phyloP scores from a whole-genome alignment of 37 sponge, comb jelly and placozoan genomes.

The Haliclona indistincta region DNA sequence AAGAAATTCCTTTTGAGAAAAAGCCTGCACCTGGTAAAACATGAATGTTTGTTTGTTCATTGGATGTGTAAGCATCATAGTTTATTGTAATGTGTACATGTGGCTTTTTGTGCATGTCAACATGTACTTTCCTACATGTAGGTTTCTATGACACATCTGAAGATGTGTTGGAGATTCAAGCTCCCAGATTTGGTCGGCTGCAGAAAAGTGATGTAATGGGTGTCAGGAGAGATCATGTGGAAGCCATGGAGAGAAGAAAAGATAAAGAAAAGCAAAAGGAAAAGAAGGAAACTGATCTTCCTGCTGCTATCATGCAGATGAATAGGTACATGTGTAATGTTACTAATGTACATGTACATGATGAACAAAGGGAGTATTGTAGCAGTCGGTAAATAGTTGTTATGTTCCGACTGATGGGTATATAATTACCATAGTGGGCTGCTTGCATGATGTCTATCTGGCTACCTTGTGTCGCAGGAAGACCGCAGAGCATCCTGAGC shows the following conservation, averaged over 20 bases:
- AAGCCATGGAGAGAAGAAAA: constrained; percentile 78
- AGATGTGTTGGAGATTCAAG: constrained; percentile 44
- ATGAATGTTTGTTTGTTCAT: background rate
- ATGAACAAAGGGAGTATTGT: no score
- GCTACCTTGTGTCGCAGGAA: no score
- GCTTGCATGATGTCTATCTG: background rate
- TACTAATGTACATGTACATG: background rate
- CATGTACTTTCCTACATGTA: background rate
- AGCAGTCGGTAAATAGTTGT: no score
- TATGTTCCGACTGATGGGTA: no score
- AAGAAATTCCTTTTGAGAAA: constrained; percentile 98
- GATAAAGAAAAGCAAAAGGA: constrained; percentile 88
- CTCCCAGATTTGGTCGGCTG: constrained; percentile 69
- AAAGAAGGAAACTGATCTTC: constrained; percentile 82
- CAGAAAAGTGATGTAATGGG: constrained; percentile 84
- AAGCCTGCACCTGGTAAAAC: constrained; percentile 65
- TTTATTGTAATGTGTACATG: background rate
- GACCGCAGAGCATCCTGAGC: background rate
- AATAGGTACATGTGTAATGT: constrained; percentile 63
- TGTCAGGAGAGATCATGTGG: constrained; percentile 73
- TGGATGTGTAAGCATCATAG: no score
- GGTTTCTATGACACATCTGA: constrained; percentile 91
- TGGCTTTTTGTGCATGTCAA: background rate
- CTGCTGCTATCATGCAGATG: constrained; percentile 79
- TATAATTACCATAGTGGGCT: no score